phyloP scores from a whole-genome alignment of 2,888 invertebrate genomes.

The Ecdyonurus torrentis region DNA sequence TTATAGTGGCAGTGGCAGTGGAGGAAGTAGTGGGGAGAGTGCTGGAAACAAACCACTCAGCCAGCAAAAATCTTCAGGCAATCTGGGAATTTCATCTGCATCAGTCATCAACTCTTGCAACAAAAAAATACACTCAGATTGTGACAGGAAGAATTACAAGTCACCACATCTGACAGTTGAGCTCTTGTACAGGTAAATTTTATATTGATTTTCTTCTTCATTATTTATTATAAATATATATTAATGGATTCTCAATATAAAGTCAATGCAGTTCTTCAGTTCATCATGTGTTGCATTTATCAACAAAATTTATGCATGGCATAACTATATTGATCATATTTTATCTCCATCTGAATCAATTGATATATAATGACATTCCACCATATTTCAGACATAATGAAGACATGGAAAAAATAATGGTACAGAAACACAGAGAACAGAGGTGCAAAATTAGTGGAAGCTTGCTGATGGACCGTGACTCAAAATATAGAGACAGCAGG shows the following conservation, averaged over 20 bases:
- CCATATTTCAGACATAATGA: slow-evolving; percentile 63
- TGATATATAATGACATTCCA: too few relatives aligned
- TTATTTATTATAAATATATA: too few relatives aligned
- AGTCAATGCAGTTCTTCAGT: too few relatives aligned
- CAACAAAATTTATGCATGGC: too few relatives aligned
- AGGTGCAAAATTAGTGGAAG: slow-evolving; percentile 31
- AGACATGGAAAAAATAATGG: slow-evolving; percentile 65
- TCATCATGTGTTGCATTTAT: too few relatives aligned
- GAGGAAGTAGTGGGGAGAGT: slow-evolving; percentile 11
- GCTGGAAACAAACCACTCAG: neutral
- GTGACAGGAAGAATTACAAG: slow-evolving; percentile 23
- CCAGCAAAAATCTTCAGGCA: neutral
- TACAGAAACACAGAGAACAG: slow-evolving; percentile 48
- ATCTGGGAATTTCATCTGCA: neutral
- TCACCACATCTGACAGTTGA: slow-evolving; percentile 40
- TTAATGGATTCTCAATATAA: too few relatives aligned
- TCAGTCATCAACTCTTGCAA: neutral
- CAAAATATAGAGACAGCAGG: slow-evolving; percentile 4
- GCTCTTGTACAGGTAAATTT: slow-evolving; percentile 33
- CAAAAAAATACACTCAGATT: neutral
- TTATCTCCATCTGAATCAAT: too few relatives aligned
- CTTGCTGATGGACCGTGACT: slow-evolving; percentile 1
- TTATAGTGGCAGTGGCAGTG: slow-evolving; percentile 9
- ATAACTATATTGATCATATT: too few relatives aligned
- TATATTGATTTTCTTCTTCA: too few relatives aligned